phyloP scores from a whole-genome alignment of 2,113 vertebrate genomes.

The Catharus minimus region DNA sequence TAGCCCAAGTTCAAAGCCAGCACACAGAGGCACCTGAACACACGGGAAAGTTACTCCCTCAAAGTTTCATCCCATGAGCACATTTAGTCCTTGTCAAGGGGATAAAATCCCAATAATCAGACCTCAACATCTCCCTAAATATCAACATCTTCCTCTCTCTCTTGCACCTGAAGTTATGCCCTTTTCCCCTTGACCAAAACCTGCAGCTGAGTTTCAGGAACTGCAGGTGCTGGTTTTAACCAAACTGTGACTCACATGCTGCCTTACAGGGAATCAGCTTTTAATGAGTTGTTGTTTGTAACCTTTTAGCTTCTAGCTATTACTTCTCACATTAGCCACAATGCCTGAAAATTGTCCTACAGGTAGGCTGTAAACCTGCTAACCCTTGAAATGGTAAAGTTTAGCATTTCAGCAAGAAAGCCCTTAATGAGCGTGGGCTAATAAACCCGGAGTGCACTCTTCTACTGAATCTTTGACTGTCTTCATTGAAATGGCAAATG shows the following conservation, averaged over 20 bases:
- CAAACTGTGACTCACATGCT: background rate
- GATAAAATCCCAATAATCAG: rapidly evolving
- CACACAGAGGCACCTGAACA: background rate
- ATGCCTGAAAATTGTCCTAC: background rate
- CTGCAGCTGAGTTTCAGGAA: background rate
- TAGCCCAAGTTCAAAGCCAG: background rate
- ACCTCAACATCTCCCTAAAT: background rate
- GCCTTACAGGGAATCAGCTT: background rate
- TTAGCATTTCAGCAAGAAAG: background rate
- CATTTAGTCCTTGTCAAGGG: background rate
- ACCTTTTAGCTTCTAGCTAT: background rate
- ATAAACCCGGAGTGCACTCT: background rate
- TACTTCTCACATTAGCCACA: background rate
- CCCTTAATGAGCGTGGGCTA: background rate
- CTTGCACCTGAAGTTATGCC: background rate
- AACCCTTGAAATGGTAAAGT: background rate
- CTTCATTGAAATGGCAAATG: background rate
- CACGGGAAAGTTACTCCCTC: background rate
- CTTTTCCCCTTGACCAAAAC: background rate
- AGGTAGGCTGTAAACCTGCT: background rate
- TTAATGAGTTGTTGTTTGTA: background rate
- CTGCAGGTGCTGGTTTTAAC: background rate
- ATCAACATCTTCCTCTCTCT: background rate
- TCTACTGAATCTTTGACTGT: background rate
- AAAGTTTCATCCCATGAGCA: background rate